Evolutionary conservation across 2,113 vertebrate species (phyloP).

Genomic region (Gavialis gangeticus): DNA sequence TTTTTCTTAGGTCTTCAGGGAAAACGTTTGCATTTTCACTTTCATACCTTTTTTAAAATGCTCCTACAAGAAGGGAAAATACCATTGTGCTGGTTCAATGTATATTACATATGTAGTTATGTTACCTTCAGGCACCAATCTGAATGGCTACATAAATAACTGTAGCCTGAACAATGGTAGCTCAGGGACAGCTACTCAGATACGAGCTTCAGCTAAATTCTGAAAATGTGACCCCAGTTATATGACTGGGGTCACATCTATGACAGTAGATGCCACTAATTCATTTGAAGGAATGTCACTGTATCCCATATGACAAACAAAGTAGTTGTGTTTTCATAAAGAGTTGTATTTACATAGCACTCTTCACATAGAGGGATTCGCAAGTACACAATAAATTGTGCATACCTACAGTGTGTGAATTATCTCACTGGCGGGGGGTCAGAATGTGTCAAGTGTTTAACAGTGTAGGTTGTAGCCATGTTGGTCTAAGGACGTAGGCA

Average conservation of each 20-base stretch:
- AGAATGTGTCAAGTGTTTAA: not conserved
- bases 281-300: not conserved
- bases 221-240: not conserved
- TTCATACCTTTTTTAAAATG: not conserved
- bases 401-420: not conserved
- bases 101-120: not conserved
- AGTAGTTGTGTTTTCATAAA: not conserved
- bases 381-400: accelerated
- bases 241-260: too few species aligned
- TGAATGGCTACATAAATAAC: not conserved
- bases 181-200: accelerated
- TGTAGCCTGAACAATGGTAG: accelerated
- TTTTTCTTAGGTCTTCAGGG: too few species aligned
- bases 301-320: not conserved
- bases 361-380: not conserved
- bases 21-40: not conserved
- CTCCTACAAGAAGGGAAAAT: not conserved
- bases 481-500: too few species aligned
- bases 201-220: not conserved
- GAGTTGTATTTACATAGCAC: accelerated
- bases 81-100: accelerated
- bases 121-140: not conserved
- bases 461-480: accelerated
- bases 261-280: not conserved
- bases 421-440: not conserved